Evolutionary conservation across 2,113 vertebrate genomes (phyloP), one percentile per base, ranked within the genome.

Genomic region (Felis chaus): DNA sequence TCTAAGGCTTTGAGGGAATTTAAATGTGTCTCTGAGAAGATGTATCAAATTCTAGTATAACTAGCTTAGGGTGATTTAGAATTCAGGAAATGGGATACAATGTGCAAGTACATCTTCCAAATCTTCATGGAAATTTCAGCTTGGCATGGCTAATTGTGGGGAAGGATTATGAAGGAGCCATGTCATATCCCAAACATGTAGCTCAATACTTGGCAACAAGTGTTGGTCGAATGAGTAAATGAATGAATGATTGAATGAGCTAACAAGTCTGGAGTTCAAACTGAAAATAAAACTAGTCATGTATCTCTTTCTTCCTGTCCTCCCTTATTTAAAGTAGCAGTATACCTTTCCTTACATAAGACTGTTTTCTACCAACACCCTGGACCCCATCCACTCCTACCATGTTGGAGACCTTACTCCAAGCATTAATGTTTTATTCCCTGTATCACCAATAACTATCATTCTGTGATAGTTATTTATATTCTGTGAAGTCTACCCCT

Each of bases 31-130:
- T 95, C 57, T 73, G 23, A 4, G 88, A 39, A 80, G 81, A 69
- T 14, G 33, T 39, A 71, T 91, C 68, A 89, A 85, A 84, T 83
- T 85, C 79, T 31, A 95, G 23, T 57, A 41, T 66, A 86, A 53
- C 63, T 81, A 82, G 57, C 6, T 83, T 79, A 71, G 29, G 41
- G 39, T 83, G 61, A 95, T 92, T 87, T 84, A 41, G 45, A 96
- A 86, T 86, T 86, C 57, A 55, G 36, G n/a, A 91, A 97, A 91
- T 71, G 36, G 82, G 23, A 74, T 78, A 84, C 4, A 68, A 57
- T 63, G n/a, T 93, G 6, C 53, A 89, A 48, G 63, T 68, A 41
- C 27, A 85, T 36, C 9, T 96, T 93, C 81, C 13, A 45, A 31
- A 81, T 80, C 91, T 55, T 78, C 68, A 19, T 39, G 53, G 78